These are phyloP conservation scores for Hyposoter dolosus DNA, from an alignment of 2,888 invertebrate species.

Conservation along the genomic window DNA sequence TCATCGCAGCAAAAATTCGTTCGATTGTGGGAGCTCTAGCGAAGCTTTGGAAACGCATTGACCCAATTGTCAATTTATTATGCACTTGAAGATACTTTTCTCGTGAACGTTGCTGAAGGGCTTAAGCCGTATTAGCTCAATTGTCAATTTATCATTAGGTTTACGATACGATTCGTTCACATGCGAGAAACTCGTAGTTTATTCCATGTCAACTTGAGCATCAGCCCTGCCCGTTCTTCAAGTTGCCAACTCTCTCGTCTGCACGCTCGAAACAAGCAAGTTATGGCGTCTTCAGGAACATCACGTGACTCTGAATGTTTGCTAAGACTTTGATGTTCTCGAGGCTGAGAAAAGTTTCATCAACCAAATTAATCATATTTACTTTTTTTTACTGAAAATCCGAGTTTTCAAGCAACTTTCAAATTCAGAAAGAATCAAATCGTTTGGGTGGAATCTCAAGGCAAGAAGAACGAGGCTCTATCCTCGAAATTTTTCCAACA, in stretches of 20 bases:
- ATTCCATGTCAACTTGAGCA: conserved; percentile 11
- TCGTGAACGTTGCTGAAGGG: not conserved
- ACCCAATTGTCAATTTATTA: not conserved
- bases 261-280: conserved; percentile 8
- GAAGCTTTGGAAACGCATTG: not conserved
- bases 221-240: not conserved
- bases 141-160: conserved; percentile 13
- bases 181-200: conserved; percentile 2
- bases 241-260: conserved; percentile 6
- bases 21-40: not conserved
- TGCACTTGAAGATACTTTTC: not conserved
- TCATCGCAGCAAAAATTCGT: not conserved
- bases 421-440: not conserved
- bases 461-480: not conserved
- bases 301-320: not conserved
- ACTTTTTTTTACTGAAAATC: not conserved
- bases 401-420: not conserved
- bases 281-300: not conserved
- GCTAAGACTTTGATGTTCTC: conserved; percentile 1
- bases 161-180: not conserved
- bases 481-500: not conserved
- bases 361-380: not conserved
- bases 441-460: not conserved
- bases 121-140: not conserved
- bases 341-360: conserved; percentile 7